These are phyloP conservation scores for Poecilia picta DNA, from an alignment of 2,797 vertebrate genomes.

Conservation along the genomic window DNA sequence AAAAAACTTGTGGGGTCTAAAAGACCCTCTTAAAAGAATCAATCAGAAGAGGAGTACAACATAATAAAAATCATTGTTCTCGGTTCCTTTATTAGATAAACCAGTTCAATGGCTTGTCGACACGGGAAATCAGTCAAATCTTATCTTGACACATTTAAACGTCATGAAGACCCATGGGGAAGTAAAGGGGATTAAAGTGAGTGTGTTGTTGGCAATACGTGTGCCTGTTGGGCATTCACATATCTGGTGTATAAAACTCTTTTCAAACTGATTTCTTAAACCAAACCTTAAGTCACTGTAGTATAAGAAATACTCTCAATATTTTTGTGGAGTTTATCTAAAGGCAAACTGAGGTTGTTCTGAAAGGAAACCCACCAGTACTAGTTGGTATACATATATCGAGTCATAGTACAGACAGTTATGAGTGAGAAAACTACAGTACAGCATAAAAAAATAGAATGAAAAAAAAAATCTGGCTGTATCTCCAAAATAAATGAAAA, in stretches of 20 bases:
- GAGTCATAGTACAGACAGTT: too few species aligned
- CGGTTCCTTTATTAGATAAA: background rate
- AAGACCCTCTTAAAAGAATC: background rate
- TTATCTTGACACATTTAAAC: background rate
- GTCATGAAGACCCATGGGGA: background rate
- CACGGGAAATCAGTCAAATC: background rate
- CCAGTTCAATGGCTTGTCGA: background rate
- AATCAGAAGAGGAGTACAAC: background rate
- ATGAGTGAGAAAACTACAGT: too few species aligned
- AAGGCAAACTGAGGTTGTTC: too few species aligned
- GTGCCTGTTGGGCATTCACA: background rate
- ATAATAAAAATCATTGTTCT: background rate
- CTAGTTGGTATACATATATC: too few species aligned
- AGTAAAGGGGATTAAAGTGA: background rate
- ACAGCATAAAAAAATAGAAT: too few species aligned
- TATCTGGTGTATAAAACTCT: background rate
- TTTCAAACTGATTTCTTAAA: background rate
- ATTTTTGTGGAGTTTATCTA: too few species aligned
- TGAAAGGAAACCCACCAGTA: too few species aligned
- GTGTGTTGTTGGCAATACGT: background rate
- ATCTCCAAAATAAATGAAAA: background rate
- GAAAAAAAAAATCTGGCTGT: too few species aligned
- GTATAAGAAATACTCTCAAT: background rate
- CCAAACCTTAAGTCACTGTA: background rate
- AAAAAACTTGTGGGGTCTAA: too few species aligned